These are phyloP conservation scores for Haliclona indistincta DNA, from an alignment of 37 sponge, comb jelly and placozoan species.

Conservation along the genomic window DNA sequence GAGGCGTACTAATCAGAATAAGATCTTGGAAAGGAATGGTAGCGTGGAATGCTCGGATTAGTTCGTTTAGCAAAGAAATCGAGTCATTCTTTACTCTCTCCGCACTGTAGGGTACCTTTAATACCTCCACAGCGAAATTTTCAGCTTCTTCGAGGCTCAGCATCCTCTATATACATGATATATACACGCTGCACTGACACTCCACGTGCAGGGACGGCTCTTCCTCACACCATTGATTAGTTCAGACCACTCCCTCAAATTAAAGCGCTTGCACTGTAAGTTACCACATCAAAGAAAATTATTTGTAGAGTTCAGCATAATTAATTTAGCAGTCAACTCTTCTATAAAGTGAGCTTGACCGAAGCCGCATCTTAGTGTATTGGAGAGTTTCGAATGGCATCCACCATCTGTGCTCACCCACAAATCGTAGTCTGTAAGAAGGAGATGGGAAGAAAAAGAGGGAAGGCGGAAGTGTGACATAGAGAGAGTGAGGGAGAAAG, in stretches of 20 bases:
- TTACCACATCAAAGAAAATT: too few species aligned
- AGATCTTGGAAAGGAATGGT: conserved; percentile 30
- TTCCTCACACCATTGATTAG: too few species aligned
- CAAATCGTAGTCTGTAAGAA: not conserved
- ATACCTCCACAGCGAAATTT: not conserved
- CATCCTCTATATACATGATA: not conserved
- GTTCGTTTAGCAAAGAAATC: conserved; percentile 9
- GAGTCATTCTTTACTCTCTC: not conserved
- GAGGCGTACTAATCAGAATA: not conserved
- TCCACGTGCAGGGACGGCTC: too few species aligned
- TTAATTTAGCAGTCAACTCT: too few species aligned
- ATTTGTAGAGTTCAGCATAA: too few species aligned
- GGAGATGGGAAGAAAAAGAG: conserved; percentile 5
- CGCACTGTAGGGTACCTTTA: not conserved
- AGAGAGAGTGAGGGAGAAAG: conserved; percentile 16
- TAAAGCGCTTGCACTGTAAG: too few species aligned
- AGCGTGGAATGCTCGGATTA: conserved; percentile 8
- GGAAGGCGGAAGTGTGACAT: not conserved
- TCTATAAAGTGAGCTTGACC: too few species aligned
- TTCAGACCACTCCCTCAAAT: too few species aligned
- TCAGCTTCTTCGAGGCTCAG: conserved; percentile 16
- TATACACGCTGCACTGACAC: too few species aligned
- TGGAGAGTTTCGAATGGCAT: too few species aligned
- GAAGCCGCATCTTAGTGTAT: too few species aligned
- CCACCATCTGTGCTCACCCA: too few species aligned